phyloP scores from a whole-genome alignment of 2,113 vertebrate genomes.

The Atractosteus spatula region DNA sequence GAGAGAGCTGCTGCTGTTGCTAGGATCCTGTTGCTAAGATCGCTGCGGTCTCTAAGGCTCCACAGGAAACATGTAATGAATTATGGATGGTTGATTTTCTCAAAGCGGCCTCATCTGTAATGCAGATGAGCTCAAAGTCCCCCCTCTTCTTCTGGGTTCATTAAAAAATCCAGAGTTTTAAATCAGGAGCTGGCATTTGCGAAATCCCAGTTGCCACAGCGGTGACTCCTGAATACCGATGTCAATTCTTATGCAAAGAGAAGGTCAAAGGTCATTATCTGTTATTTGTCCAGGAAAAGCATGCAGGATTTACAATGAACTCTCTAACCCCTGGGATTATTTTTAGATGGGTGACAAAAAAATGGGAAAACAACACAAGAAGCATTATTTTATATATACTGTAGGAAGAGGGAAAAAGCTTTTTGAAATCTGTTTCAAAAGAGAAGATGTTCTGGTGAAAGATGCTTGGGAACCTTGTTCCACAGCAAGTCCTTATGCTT shows the following conservation, averaged over 20 bases:
- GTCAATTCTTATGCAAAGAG: slow-evolving; percentile 79
- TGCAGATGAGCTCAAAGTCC: slow-evolving; percentile 78
- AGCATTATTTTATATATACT: slow-evolving; percentile 29
- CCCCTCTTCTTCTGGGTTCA: slow-evolving; percentile 65
- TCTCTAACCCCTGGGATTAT: slow-evolving; percentile 63
- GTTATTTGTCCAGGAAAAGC: slow-evolving; percentile 78
- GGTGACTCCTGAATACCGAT: slow-evolving; percentile 55
- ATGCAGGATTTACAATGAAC: slow-evolving; percentile 64
- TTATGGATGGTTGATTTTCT: slow-evolving; percentile 88
- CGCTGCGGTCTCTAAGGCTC: slow-evolving; percentile 68
- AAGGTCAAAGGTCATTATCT: slow-evolving; percentile 72
- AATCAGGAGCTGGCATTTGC: slow-evolving; percentile 67
- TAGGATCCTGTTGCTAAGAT: slow-evolving; percentile 88
- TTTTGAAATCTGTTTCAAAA: not conserved
- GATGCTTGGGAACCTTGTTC: slow-evolving; percentile 2
- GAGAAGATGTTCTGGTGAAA: not conserved
- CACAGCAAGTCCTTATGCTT: slow-evolving; percentile 18
- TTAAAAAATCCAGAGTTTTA: slow-evolving; percentile 62
- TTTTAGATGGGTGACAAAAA: slow-evolving; percentile 54
- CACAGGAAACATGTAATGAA: slow-evolving; percentile 85
- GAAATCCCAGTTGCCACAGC: slow-evolving; percentile 46
- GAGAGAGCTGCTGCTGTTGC: slow-evolving; percentile 73
- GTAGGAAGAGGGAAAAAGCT: not conserved
- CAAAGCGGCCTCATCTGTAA: slow-evolving; percentile 80
- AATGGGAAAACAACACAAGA: slow-evolving; percentile 28